Conservation (phyloP, 2,888 invertebrate genomes). For the Entomobrya proxima region DNA sequence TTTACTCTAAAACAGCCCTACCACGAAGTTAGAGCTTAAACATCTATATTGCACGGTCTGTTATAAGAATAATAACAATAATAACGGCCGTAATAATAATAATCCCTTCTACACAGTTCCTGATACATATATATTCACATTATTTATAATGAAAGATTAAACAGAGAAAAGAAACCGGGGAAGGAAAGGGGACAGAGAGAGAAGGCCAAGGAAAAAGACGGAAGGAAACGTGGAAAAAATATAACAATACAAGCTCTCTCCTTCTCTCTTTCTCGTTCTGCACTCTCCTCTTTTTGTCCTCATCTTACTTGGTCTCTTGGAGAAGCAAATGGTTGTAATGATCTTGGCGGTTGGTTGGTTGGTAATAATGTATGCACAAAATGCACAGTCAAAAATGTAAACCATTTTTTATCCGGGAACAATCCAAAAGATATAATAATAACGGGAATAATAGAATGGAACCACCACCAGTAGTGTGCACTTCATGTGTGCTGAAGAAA, state of each 20-base stretch:
- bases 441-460: conserved; percentile 15
- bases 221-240: conserved; percentile 50
- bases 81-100: conserved; percentile 53
- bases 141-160: conserved; percentile 54
- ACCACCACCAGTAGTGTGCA: no score
- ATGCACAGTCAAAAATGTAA: conserved; percentile 32
- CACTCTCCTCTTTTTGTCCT: conserved; percentile 8
- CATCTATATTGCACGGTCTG: not conserved
- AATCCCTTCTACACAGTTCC: conserved; percentile 50
- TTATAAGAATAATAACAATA: conserved; percentile 11
- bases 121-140: conserved; percentile 32
- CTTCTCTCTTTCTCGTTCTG: conserved; percentile 22
- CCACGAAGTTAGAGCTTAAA: not conserved
- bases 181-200: not conserved
- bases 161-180: conserved; percentile 5
- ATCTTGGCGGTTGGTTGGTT: not conserved
- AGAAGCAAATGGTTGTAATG: conserved; percentile 44
- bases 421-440: not conserved
- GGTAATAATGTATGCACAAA: conserved; percentile 64
- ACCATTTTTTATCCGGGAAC: not conserved
- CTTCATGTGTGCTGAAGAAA: no score
- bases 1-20: conserved; percentile 16
- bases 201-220: conserved; percentile 28
- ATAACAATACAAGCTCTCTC: conserved; percentile 45
- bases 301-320: conserved; percentile 29